Evolutionary conservation across 2,113 vertebrate genomes (phyloP).

Genomic region (Trachemys scripta): DNA sequence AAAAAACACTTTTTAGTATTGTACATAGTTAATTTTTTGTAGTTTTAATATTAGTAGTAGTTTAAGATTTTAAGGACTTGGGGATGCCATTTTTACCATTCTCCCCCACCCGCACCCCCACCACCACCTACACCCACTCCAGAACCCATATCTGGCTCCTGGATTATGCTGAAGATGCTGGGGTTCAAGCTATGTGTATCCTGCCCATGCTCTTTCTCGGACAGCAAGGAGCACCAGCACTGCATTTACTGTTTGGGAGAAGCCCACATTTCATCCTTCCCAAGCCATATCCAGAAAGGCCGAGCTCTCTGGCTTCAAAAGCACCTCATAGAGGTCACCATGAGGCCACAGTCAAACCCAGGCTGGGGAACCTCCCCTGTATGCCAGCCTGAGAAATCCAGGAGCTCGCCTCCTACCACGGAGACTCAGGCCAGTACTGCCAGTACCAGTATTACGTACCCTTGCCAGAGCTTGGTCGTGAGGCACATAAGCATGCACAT

Average conservation of each 20-base stretch:
- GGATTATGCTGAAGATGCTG: background rate
- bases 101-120: no score
- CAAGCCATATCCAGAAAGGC: background rate
- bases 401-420: background rate
- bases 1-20: background rate
- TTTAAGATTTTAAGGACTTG: no score
- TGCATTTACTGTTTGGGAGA: background rate
- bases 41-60: no score
- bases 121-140: background rate
- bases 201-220: background rate
- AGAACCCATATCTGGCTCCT: background rate
- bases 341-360: background rate
- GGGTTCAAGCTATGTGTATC: background rate
- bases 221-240: background rate
- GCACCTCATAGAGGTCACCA: background rate
- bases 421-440: background rate
- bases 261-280: background rate
- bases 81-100: no score
- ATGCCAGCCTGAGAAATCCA: background rate
- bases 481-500: no score
- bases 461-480: no score
- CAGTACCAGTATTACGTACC: background rate
- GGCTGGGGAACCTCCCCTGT: background rate
- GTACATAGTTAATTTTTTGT: background rate
- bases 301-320: no score